Evolutionary conservation across 2,888 invertebrate genomes (phyloP), one percentile per base, ranked within the genome.

Genomic region (Stenurella melanura): DNA sequence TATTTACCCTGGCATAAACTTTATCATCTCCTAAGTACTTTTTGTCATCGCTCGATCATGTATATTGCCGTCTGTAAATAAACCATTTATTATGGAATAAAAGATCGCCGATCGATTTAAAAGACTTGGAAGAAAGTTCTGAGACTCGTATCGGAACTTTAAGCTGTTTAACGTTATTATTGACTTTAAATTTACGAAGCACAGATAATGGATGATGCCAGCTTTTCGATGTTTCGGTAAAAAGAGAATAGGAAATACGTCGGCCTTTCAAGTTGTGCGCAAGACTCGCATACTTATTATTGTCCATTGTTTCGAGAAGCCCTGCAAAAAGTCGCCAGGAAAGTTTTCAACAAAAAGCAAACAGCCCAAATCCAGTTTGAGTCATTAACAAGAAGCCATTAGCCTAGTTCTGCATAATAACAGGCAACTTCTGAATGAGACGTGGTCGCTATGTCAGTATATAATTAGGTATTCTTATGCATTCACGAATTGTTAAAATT

Each of bases 181-280:
- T 87, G 87, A 86, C 87, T 87, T 86, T 85, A 84, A 86, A 86
- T 85, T 86, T 86, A 84, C 86, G 85, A 81, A 86, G 86, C 86
- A 84, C 85, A 85, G 86, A 86, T 87, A 87, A 87, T 70, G 70
- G 70, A 70, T 60, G 70, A 70, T 60, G 50, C 64, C 18, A 38
- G 64, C 64, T 38, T 66, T 58, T 66, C 64, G 11, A 9, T 50
- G 42, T 66, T 58, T 66, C 64, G 11, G 18, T 50, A 66, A 66
- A 64, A 66, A 38, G 19, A 19, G 64, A 66, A 42, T 66, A 19
- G 64, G 18, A 19, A 66, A 66, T 50, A 19, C 42, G 38, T 42
- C 86, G 85, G 86, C 84, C 83, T 85, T 85, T 86, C 82, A 61
- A 54, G 34, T 60, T 18, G 56, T 12, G 69, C 18, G 57, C 57